A percentile compares a stretch with the other conserved stretches of the same genome.
Conservation (phyloP, 2,888 invertebrate genomes). For the Hyalella azteca region DNA sequence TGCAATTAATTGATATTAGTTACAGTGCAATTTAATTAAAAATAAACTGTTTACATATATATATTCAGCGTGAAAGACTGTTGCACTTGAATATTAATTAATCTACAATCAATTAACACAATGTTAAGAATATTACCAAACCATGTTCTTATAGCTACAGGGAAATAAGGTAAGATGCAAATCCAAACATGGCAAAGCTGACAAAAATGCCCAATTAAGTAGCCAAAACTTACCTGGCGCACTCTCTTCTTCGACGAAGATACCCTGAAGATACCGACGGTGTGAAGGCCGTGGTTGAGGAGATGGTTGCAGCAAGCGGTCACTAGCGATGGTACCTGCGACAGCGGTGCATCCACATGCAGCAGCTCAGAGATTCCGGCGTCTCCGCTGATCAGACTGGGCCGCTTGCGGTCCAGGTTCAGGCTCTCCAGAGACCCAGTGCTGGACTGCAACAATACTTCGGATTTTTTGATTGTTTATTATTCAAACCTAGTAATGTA, state of each 20-base stretch:
- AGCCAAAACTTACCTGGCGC: slow-evolving; percentile 73
- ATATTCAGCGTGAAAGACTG: too few species aligned
- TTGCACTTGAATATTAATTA: too few species aligned
- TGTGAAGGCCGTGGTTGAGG: slow-evolving; percentile 79
- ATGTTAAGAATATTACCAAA: too few species aligned
- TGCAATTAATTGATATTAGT: too few species aligned
- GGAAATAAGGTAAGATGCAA: too few species aligned
- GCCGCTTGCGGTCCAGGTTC: slow-evolving; percentile 59
- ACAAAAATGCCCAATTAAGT: neutral
- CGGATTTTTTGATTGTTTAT: too few species aligned
- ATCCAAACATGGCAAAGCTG: too few species aligned
- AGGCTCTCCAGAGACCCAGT: slow-evolving; percentile 59
- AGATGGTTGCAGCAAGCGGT: slow-evolving; percentile 81
- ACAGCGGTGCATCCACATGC: slow-evolving; percentile 66
- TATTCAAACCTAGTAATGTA: too few species aligned
- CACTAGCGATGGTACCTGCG: slow-evolving; percentile 74
- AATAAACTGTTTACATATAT: too few species aligned
- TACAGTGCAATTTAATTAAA: too few species aligned
- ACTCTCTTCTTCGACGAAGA: slow-evolving; percentile 91
- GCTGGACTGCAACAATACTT: slow-evolving; percentile 50
- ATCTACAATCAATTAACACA: too few species aligned
- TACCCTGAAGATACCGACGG: slow-evolving; percentile 88
- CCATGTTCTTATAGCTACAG: too few species aligned
- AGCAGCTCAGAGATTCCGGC: slow-evolving; percentile 62
- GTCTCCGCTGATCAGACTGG: slow-evolving; percentile 61